Base-by-base conservation (phyloP, 2,113 vertebrate species). In the Percina caprodes region DNA sequence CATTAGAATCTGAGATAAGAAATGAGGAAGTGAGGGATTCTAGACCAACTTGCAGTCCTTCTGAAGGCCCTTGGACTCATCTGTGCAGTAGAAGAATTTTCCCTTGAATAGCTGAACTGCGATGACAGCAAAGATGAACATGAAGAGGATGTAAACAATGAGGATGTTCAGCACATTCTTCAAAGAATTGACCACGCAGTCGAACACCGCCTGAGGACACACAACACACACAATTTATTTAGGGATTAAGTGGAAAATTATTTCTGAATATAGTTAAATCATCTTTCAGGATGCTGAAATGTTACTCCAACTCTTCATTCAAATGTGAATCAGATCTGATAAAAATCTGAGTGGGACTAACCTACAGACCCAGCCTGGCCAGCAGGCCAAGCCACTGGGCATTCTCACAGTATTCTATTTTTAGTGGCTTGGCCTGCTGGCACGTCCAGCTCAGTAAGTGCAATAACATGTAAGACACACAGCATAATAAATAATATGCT, bases 91-190 rank as follows among this genome's bases (percentile, higher is more conserved):
- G 92, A 99, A 99, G 85, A 99, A 99, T 70, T 97, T 97, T 18
- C 98, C 98, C 90, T 99, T 99, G 94, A 99, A 99, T 83, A 99
- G 97, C 90, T 99, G 98, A 69, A 99, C 98, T 0, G 98, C 98
- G 12, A 99, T 97, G 89, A 99, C 98, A 0, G 98, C 98, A 12
- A 99, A 99, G 88, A 99, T 99, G 95, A 99, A 98, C 98, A 99
- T 99, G 95, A 99, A 99, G 81, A 99, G 97, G 94, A 99, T 96
- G 92, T 99, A 99, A 60, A 99, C 98, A 0, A 99, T 97, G 76
- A 99, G 95, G 93, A 99, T 99, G 85, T 99, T 99, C 91, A 99
- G 95, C 21, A 99, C 98, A 0, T 99, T 99, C 96, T 97, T 99
- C 93, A 99, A 88, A 24, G 98, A 99, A 91, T 99, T 99, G 90